Percentiles rank a stretch among this genome's conserved stretches.
These are phyloP conservation scores for Halcyon smyrnensis DNA, from an alignment of 2,797 vertebrate genomes.

Conservation along the genomic window DNA sequence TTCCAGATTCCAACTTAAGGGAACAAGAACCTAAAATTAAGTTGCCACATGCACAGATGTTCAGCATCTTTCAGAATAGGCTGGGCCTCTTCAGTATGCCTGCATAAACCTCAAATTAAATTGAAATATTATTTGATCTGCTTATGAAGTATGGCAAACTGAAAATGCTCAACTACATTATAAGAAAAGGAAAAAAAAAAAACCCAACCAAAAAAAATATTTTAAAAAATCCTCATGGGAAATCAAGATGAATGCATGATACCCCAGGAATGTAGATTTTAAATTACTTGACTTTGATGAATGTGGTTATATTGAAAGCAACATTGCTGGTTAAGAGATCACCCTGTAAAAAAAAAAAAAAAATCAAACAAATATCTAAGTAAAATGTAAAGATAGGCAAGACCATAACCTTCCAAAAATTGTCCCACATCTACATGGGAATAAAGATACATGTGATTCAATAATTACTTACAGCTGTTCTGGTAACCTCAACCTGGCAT, in stretches of 20 bases:
- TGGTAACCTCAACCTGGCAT: background rate
- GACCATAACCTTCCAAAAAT: background rate
- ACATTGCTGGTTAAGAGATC: background rate
- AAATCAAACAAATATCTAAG: background rate
- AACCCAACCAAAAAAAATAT: background rate
- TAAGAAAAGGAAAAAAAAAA: background rate
- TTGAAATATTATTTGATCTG: background rate
- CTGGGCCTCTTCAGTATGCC: background rate
- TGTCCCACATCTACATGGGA: background rate
- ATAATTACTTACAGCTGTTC: background rate
- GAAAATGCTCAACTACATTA: background rate
- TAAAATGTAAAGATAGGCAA: background rate
- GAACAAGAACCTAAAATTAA: constrained; percentile 11
- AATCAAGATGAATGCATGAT: background rate
- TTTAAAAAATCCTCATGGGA: background rate
- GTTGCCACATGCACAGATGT: background rate
- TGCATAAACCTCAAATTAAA: background rate
- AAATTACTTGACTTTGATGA: background rate
- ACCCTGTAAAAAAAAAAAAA: background rate
- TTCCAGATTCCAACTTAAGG: background rate
- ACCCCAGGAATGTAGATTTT: background rate
- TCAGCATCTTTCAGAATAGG: background rate
- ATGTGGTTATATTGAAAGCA: background rate
- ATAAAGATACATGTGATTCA: background rate
- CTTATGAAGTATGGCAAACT: background rate